A percentile compares a stretch with the other conserved stretches of the same genome.
These are phyloP conservation scores for Tiliqua scincoides DNA, from an alignment of 2,113 vertebrate genomes.

Conservation along the genomic window DNA sequence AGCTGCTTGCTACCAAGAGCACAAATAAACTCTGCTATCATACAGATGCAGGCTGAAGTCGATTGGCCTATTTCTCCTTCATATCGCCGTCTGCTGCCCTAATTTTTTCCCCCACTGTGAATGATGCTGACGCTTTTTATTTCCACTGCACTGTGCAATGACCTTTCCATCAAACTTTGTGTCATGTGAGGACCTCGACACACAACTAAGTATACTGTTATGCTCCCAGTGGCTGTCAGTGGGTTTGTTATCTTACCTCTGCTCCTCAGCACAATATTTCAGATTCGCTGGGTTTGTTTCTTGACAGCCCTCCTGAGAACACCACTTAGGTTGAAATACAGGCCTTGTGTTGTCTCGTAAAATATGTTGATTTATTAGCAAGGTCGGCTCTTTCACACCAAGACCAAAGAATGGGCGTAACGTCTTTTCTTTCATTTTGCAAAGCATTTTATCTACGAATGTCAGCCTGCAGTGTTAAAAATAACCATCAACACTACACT, in stretches of 20 bases:
- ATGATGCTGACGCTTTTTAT: constrained; percentile 29
- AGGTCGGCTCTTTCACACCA: constrained; percentile 26
- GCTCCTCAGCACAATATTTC: constrained; percentile 57
- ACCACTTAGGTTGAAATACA: constrained; percentile 56
- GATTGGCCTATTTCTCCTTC: constrained; percentile 6
- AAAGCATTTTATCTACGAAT: constrained; percentile 2
- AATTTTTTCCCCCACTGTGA: background rate
- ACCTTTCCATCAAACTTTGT: constrained; percentile 47
- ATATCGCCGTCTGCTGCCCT: constrained; percentile 5
- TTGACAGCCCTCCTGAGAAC: constrained; percentile 36
- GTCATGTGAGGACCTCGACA: constrained; percentile 51
- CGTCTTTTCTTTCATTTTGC: background rate
- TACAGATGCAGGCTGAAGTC: background rate
- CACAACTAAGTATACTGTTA: constrained; percentile 55
- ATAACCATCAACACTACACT: background rate
- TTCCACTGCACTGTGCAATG: constrained; percentile 31
- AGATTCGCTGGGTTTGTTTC: constrained; percentile 49
- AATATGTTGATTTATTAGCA: constrained; percentile 57
- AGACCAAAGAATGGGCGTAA: constrained; percentile 33
- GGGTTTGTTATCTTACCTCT: constrained; percentile 55
- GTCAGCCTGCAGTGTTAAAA: background rate
- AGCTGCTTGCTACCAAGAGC: background rate
- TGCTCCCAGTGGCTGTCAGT: background rate
- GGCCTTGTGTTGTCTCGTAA: constrained; percentile 18
- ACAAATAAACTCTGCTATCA: constrained; percentile 1